Evolutionary conservation across 2,113 vertebrate genomes (phyloP).

Genomic region (Vulpes lagopus): DNA sequence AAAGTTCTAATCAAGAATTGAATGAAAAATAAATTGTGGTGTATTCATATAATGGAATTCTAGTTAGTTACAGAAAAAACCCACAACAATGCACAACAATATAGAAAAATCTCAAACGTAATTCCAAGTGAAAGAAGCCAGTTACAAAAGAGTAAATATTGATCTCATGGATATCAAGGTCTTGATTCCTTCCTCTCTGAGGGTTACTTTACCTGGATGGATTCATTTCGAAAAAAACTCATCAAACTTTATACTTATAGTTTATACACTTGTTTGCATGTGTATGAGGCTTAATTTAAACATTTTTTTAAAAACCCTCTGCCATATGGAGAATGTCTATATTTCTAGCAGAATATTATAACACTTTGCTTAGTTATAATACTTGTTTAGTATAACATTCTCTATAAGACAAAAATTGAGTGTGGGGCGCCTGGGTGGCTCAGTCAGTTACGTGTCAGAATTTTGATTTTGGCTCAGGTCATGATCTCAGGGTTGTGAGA

Average conservation of each 20-base stretch:
- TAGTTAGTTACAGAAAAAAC: neutral
- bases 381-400: neutral
- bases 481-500: too few relatives aligned
- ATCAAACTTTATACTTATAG: neutral
- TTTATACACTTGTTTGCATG: neutral
- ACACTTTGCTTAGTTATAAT: neutral
- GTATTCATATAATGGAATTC: neutral
- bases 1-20: conserved; percentile 30
- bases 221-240: neutral
- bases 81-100: neutral
- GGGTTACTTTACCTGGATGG: neutral
- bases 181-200: neutral
- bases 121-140: neutral
- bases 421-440: too few relatives aligned
- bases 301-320: neutral
- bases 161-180: neutral
- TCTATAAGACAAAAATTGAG: neutral
- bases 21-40: conserved; percentile 29
- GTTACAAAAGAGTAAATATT: neutral
- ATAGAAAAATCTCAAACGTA: neutral
- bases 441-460: too few relatives aligned
- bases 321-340: neutral
- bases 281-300: neutral
- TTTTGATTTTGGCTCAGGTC: too few relatives aligned
- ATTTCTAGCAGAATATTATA: conserved; percentile 7